phyloP scores from a whole-genome alignment of 2,888 invertebrate genomes.

The Hofmannophila pseudospretella region DNA sequence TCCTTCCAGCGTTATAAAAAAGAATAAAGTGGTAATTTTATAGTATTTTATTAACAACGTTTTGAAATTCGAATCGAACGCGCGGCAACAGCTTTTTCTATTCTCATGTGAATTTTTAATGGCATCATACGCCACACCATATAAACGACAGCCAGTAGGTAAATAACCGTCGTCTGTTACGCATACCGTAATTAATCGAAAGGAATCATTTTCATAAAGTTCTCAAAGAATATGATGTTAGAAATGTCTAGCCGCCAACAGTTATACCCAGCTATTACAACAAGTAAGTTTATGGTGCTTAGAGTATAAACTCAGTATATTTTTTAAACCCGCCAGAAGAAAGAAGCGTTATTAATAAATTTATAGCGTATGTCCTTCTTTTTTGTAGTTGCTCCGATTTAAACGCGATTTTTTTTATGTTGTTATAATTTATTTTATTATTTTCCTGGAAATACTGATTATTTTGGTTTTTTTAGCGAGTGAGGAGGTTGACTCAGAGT shows the following conservation, averaged over 20 bases:
- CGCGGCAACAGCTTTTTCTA: slow-evolving; percentile 17
- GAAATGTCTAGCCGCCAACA: slow-evolving; percentile 67
- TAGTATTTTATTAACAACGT: no score
- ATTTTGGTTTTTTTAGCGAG: slow-evolving; percentile 62
- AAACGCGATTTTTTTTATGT: no score
- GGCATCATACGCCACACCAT: slow-evolving; percentile 9
- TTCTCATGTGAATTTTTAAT: slow-evolving; percentile 60
- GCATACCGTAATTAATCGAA: slow-evolving; percentile 17
- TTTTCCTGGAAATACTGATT: slow-evolving; percentile 3
- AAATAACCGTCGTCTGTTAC: slow-evolving; percentile 24
- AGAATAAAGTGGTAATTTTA: no score
- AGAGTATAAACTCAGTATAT: no score
- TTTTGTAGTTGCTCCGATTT: no score
- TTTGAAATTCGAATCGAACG: slow-evolving; percentile 9
- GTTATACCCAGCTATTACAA: slow-evolving; percentile 50
- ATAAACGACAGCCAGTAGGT: slow-evolving; percentile 22
- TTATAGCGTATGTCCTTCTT: no score
- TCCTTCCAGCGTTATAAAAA: no score
- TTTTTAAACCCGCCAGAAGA: no score
- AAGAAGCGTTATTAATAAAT: no score
- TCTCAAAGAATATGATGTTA: slow-evolving; percentile 35
- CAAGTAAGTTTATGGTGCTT: neutral
- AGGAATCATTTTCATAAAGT: slow-evolving; percentile 4
- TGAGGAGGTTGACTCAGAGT: slow-evolving; percentile 79
- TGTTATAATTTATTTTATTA: no score